These are phyloP conservation scores for Sepiola atlantica DNA, from an alignment of 2,888 invertebrate species.

Conservation along the genomic window DNA sequence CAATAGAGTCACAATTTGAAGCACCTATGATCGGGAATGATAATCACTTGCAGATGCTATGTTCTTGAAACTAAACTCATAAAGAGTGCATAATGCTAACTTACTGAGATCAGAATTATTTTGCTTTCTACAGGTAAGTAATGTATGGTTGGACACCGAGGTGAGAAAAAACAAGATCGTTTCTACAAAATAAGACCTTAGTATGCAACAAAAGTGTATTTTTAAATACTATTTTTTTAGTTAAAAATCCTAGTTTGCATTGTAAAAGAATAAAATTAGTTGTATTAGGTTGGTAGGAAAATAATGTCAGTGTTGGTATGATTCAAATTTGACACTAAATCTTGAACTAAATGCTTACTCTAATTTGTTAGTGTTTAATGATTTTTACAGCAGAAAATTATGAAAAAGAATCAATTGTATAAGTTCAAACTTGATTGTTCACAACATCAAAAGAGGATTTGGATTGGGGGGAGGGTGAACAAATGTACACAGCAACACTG, in stretches of 20 bases:
- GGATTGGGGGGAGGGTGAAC: no score
- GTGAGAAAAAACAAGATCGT: neutral
- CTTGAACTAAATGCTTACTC: no score
- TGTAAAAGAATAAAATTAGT: neutral
- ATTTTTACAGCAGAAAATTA: no score
- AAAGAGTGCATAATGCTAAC: neutral
- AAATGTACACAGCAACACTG: no score
- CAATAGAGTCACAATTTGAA: neutral
- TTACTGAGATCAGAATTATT: neutral
- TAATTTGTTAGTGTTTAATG: no score
- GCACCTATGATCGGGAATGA: neutral
- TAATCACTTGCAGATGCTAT: neutral
- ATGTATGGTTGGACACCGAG: neutral
- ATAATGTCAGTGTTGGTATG: no score
- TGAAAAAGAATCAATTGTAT: no score
- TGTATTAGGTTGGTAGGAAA: neutral
- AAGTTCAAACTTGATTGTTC: no score
- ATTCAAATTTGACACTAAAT: no score
- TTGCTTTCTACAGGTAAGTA: neutral
- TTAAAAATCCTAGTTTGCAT: neutral
- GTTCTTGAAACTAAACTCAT: neutral
- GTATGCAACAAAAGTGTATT: neutral
- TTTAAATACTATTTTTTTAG: neutral
- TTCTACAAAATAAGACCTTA: neutral
- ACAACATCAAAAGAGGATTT: no score